phyloP scores from a whole-genome alignment of 2,113 vertebrate species.

The Cavia porcellus region DNA sequence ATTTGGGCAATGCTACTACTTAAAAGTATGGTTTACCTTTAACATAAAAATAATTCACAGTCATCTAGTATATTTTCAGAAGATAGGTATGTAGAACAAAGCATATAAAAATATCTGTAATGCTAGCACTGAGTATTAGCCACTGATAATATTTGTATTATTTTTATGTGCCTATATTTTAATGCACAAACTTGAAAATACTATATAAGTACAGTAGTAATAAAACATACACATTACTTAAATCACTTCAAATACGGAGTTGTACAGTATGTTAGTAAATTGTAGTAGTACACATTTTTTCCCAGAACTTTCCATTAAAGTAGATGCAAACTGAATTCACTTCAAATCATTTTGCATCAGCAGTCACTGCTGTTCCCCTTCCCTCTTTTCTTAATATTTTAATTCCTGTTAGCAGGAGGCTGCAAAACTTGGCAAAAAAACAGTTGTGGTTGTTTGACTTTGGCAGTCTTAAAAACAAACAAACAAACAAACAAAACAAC shows the following conservation, averaged over 20 bases:
- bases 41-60: conserved; percentile 27
- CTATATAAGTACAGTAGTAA: not conserved
- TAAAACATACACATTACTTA: not conserved
- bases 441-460: not conserved
- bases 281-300: not conserved
- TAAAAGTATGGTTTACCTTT: conserved; percentile 19
- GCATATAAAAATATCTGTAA: conserved; percentile 1
- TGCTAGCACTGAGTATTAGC: not conserved
- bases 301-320: not conserved
- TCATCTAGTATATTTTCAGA: not conserved
- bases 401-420: not conserved
- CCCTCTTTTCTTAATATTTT: not conserved
- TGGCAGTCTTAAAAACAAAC: not conserved
- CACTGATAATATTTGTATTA: not conserved
- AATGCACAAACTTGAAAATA: conserved; percentile 28
- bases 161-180: not conserved
- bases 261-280: not conserved
- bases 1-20: not conserved
- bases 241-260: not conserved
- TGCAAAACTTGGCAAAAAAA: not conserved
- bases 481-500: too few relatives aligned
- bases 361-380: not conserved
- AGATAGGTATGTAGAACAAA: not conserved
- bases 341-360: not conserved
- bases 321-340: not conserved